phyloP scores from a whole-genome alignment of 2,113 vertebrate genomes.

The Bostrychus sinensis region DNA sequence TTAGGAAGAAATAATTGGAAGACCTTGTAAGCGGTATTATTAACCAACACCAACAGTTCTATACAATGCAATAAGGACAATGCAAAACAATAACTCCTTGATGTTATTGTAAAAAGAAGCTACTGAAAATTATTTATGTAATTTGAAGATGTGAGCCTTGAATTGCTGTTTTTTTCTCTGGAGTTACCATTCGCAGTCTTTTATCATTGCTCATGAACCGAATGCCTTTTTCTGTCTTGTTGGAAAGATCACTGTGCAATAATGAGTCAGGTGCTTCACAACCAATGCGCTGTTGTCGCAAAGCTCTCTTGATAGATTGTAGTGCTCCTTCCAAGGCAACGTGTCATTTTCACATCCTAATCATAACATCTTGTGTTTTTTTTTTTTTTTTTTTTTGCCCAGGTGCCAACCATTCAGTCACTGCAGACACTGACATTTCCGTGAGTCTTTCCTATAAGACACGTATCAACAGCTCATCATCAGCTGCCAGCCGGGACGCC shows the following conservation, averaged over 20 bases:
- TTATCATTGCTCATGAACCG: slow-evolving; percentile 7
- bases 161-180: slow-evolving; percentile 24
- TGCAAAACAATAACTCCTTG: neutral
- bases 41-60: neutral
- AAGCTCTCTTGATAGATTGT: neutral
- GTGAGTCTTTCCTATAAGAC: neutral
- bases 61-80: neutral
- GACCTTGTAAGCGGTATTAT: slow-evolving; percentile 6
- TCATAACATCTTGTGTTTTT: neutral
- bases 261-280: neutral
- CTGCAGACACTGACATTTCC: neutral
- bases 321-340: neutral
- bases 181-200: slow-evolving; percentile 8
- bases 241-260: neutral
- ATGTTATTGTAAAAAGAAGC: neutral
- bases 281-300: neutral
- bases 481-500: neutral
- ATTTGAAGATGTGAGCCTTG: slow-evolving; percentile 7
- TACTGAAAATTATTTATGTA: neutral
- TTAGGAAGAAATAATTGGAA: neutral
- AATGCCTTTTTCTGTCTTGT: slow-evolving; percentile 7
- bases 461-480: slow-evolving; percentile 9
- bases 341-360: slow-evolving; percentile 4
- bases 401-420: slow-evolving; percentile 10
- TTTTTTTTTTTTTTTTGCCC: neutral